Percentiles rank a stretch among this genome's conserved stretches.
These are phyloP conservation scores for Lycodopsis pacificus DNA, from an alignment of 2,797 vertebrate species.

Conservation along the genomic window DNA sequence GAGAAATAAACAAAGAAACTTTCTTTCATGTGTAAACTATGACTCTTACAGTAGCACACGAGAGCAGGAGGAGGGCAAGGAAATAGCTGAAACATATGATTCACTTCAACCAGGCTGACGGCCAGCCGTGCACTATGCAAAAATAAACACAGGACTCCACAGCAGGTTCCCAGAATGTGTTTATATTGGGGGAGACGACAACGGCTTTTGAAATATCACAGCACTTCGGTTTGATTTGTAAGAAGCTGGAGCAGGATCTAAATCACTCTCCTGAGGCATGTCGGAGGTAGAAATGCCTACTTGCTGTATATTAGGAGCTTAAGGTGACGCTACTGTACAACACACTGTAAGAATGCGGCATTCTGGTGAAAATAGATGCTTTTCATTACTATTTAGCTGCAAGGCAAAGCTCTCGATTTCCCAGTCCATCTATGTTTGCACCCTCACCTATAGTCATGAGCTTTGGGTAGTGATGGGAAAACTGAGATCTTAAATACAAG, in stretches of 20 bases:
- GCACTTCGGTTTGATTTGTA: constrained; percentile 61
- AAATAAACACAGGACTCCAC: constrained; percentile 70
- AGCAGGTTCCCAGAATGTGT: constrained; percentile 69
- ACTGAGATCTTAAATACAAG: no score
- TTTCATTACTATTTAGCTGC: neutral
- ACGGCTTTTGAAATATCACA: constrained; percentile 60
- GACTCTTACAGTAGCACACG: constrained; percentile 72
- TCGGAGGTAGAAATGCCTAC: constrained; percentile 1
- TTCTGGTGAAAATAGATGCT: neutral
- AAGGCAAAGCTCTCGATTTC: no score
- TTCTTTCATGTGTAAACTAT: constrained; percentile 53
- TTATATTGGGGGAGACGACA: constrained; percentile 56
- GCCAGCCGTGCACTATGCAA: constrained; percentile 64
- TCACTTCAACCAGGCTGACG: constrained; percentile 70
- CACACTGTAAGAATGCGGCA: neutral
- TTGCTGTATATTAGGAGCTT: constrained; percentile 15
- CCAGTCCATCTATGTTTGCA: no score
- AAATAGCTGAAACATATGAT: constrained; percentile 70
- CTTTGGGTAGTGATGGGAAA: no score
- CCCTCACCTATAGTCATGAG: no score
- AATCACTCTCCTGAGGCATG: constrained; percentile 40
- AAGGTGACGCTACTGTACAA: constrained; percentile 13
- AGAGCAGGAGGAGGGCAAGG: constrained; percentile 40
- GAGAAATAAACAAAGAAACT: constrained; percentile 60
- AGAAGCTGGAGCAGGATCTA: constrained; percentile 49